These are phyloP conservation scores for Episyrphus balteatus DNA, from an alignment of 1,140 invertebrate genomes.

Conservation along the genomic window DNA sequence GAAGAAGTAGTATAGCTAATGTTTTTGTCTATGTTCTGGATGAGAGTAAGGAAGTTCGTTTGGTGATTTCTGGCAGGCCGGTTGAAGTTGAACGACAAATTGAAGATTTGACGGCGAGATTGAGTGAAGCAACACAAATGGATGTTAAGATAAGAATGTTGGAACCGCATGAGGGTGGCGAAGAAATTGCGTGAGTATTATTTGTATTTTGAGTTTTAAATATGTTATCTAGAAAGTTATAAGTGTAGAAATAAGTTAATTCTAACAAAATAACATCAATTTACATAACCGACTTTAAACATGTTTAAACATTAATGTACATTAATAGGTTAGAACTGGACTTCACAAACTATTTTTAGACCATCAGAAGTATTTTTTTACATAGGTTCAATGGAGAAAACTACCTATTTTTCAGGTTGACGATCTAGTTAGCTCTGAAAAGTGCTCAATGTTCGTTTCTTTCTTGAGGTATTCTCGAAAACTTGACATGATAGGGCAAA, in stretches of 20 bases:
- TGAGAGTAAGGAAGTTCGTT: conserved; percentile 64
- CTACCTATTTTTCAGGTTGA: too few relatives aligned
- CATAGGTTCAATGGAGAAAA: too few relatives aligned
- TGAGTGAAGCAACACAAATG: conserved; percentile 60
- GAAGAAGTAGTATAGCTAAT: conserved; percentile 67
- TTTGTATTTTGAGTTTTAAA: not conserved
- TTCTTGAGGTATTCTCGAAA: too few relatives aligned
- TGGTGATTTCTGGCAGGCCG: conserved; percentile 63
- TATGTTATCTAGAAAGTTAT: not conserved
- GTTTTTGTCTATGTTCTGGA: conserved; percentile 77
- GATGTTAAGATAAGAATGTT: conserved; percentile 67
- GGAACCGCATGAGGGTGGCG: conserved; percentile 54
- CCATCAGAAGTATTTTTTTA: too few relatives aligned
- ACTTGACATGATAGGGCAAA: too few relatives aligned
- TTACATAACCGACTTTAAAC: too few relatives aligned
- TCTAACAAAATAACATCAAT: too few relatives aligned
- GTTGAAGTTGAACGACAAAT: conserved; percentile 59
- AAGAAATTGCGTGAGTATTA: conserved; percentile 52
- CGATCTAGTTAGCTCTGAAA: too few relatives aligned
- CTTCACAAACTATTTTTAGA: too few relatives aligned
- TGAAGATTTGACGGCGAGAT: conserved; percentile 54
- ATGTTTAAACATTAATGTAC: too few relatives aligned
- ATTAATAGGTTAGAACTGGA: too few relatives aligned
- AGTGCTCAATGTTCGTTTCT: too few relatives aligned
- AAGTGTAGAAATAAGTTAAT: not conserved